A percentile compares a stretch with the other conserved stretches of the same genome.
Evolutionary conservation across 92 coral and sea anemone species (phyloP).

Genomic region (Pocillopora meandrina): DNA sequence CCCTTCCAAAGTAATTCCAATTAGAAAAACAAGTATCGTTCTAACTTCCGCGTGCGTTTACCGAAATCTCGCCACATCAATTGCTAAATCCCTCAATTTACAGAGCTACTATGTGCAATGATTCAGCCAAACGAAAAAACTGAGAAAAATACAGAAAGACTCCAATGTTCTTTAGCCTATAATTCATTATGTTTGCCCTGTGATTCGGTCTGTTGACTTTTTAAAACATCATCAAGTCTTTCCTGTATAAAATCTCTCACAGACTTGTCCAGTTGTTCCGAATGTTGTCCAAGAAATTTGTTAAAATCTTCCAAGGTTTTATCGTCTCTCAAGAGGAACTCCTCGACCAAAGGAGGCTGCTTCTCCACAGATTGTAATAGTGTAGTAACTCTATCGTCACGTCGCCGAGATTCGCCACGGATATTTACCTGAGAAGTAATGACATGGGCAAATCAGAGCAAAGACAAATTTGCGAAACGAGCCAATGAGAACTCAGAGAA

Average conservation of each 20-base stretch:
- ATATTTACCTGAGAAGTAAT: constrained; percentile 72
- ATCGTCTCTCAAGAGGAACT: constrained; percentile 75
- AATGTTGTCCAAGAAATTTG: constrained; percentile 54
- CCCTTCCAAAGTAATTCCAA: too few relatives aligned
- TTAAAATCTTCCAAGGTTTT: constrained; percentile 68
- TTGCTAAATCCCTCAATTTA: too few relatives aligned
- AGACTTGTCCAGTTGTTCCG: constrained; percentile 39
- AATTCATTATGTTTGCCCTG: constrained; percentile 17
- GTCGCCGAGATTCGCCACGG: constrained; percentile 67
- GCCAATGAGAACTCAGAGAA: too few relatives aligned
- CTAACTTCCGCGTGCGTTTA: too few relatives aligned
- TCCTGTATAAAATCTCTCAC: constrained; percentile 58
- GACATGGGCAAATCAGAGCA: too few relatives aligned
- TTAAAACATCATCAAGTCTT: background rate
- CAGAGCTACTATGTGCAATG: too few relatives aligned
- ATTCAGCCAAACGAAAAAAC: too few relatives aligned
- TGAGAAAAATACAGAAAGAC: too few relatives aligned
- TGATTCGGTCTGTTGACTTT: background rate
- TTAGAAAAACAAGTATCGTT: too few relatives aligned
- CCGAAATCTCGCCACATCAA: too few relatives aligned
- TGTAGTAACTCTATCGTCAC: constrained; percentile 41
- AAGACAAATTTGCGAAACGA: too few relatives aligned
- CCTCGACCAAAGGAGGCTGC: constrained; percentile 80
- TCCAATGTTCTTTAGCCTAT: background rate
- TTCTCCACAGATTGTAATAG: constrained; percentile 42